Percentiles rank a stretch among this genome's conserved stretches.
Conservation (phyloP, 64 coral and sea anemone genomes). For the Exaiptasia diaphana region DNA sequence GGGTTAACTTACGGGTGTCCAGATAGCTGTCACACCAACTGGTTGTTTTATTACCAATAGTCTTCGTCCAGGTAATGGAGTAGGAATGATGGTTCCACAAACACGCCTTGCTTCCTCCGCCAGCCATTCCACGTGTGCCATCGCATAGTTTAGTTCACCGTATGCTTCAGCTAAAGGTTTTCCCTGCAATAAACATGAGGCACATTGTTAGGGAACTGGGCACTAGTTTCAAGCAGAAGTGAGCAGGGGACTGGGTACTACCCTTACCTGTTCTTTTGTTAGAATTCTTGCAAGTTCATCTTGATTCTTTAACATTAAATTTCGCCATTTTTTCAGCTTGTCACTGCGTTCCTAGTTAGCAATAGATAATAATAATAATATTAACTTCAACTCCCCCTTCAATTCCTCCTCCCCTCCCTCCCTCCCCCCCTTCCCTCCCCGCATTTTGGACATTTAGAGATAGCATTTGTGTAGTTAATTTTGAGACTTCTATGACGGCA, state of each 20-base stretch:
- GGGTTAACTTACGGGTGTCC: constrained; percentile 27
- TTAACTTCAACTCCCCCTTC: too few species aligned
- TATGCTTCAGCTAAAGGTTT: constrained; percentile 29
- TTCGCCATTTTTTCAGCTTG: constrained; percentile 54
- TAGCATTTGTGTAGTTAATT: too few species aligned
- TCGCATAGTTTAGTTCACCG: constrained; percentile 21
- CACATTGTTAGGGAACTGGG: neutral
- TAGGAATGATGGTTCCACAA: constrained; percentile 22
- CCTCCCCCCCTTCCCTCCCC: too few species aligned
- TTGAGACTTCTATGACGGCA: too few species aligned
- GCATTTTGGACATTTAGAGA: too few species aligned
- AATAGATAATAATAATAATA: too few species aligned
- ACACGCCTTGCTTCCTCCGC: constrained; percentile 37
- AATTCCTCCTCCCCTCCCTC: too few species aligned
- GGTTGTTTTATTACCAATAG: constrained; percentile 43
- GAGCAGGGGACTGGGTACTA: neutral
- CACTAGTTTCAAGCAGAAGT: neutral
- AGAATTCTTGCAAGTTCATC: constrained; percentile 62
- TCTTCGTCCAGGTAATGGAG: constrained; percentile 31
- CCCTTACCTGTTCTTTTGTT: constrained; percentile 50
- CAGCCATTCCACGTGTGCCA: constrained; percentile 30
- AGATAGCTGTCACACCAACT: constrained; percentile 39
- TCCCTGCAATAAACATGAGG: neutral
- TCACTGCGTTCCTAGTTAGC: constrained; percentile 57
- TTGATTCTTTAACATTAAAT: constrained; percentile 52